Evolutionary conservation across 2,113 vertebrate genomes (phyloP).

Genomic region (Oncorhynchus tshawytscha): DNA sequence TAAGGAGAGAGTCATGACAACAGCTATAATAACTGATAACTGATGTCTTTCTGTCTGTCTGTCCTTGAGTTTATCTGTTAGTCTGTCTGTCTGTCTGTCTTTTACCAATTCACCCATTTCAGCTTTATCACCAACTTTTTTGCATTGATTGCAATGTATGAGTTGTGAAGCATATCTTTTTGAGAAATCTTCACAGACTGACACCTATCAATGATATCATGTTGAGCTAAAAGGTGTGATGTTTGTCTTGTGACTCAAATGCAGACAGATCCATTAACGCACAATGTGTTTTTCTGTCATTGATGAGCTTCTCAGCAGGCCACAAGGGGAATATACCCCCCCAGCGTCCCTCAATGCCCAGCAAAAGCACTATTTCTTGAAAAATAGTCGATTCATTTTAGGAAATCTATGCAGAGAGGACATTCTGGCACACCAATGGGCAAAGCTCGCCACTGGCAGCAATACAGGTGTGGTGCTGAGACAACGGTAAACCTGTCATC

Average conservation of each 20-base stretch:
- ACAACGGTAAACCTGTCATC: slow-evolving; percentile 36
- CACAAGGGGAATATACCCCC: slow-evolving; percentile 11
- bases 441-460: slow-evolving; percentile 34
- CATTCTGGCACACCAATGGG: slow-evolving; percentile 36
- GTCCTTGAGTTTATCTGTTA: too few species aligned
- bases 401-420: slow-evolving; percentile 46
- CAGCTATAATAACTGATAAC: too few species aligned
- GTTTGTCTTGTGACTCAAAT: slow-evolving; percentile 17
- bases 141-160: too few species aligned
- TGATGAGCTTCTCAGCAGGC: slow-evolving; percentile 58
- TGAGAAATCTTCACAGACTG: too few species aligned
- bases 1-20: too few species aligned
- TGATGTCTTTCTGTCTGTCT: too few species aligned
- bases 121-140: too few species aligned
- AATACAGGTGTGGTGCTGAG: slow-evolving; percentile 47
- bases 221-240: slow-evolving; percentile 17
- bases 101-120: too few species aligned
- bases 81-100: too few species aligned
- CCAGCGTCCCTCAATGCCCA: slow-evolving; percentile 15
- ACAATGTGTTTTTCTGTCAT: slow-evolving; percentile 36
- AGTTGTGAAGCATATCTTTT: too few species aligned
- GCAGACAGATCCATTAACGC: slow-evolving; percentile 25
- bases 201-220: too few species aligned
- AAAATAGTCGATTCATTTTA: background rate
- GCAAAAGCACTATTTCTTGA: background rate